Evolutionary conservation across 2,888 invertebrate genomes (phyloP), one percentile per base, ranked within the genome.

Genomic region (Caprella mutica): DNA sequence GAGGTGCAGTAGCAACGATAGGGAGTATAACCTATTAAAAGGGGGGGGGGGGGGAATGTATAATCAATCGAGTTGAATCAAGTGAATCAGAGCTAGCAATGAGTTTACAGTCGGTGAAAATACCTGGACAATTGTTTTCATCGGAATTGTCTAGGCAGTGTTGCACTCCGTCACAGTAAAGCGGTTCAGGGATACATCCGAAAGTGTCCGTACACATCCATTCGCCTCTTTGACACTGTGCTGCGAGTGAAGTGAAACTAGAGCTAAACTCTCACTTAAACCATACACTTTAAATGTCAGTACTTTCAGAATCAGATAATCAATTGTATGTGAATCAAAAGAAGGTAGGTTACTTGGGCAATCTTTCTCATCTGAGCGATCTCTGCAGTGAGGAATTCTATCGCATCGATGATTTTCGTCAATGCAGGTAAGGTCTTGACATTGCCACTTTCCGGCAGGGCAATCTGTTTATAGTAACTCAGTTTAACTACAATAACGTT

Each of bases 351-450:
- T 48, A 48, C 48, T 30, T 53, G 42, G 53, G 42, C 53, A 53
- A 9, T 53, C 21, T 23, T 42, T 43, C 29, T 53, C 53, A 30
- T 53, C 53, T 24, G 53, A 53, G 19, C 27, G 40, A 53, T 53
- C 53, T n/a, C 26, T 40, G 26, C 53, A 53, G 8, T 43, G 26
- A 40, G 24, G 40, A 8, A 40, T 23, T 29, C 40, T 17, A 53
- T 53, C 40, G 43, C 53, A 53, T 24, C 53, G 24, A 40, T 39
- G 17, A 42, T 3, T 26, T 27, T 19, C 14, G 9, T 12, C n/a
- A 48, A 48, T 19, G 29, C 48, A 48, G 5, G 48, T n/a, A n/a
- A 78, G 80, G 58, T 76, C 74, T 66, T 76, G 75, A 68, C 81
- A 82, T 48, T 48, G 48, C 48, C 48, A 48, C 29, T 48, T 30